phyloP scores from a whole-genome alignment of 2,113 vertebrate genomes.

The Craseonycteris thonglongyai region DNA sequence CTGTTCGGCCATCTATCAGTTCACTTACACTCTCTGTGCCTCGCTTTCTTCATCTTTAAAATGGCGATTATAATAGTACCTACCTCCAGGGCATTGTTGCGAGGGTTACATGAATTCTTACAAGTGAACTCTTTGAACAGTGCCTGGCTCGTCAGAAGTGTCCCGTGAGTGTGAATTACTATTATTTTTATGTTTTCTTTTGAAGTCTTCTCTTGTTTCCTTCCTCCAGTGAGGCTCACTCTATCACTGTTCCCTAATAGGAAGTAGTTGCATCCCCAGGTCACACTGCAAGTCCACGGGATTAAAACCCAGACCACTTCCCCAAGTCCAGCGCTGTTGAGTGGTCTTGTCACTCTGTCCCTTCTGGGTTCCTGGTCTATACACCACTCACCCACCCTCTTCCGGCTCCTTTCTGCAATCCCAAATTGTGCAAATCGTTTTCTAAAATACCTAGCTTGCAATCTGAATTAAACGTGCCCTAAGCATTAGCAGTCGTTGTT shows the following conservation, averaged over 20 bases:
- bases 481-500: constrained; percentile 40
- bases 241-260: neutral
- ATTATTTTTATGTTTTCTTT: neutral
- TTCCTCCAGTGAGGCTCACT: neutral
- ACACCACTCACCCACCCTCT: neutral
- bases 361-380: accelerated
- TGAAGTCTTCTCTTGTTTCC: neutral
- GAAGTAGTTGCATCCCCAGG: neutral
- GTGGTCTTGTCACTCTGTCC: neutral
- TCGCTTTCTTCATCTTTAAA: constrained; percentile 7
- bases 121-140: neutral
- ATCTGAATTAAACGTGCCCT: neutral
- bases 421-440: neutral
- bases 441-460: neutral
- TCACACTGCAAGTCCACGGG: neutral
- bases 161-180: neutral
- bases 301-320: neutral
- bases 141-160: neutral
- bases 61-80: neutral
- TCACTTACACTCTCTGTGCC: neutral
- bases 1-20: neutral
- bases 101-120: neutral
- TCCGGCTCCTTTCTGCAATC: neutral
- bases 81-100: neutral
- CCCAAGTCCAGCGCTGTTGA: accelerated